Conservation (phyloP, 2,113 vertebrate species). For the Charina bottae region DNA sequence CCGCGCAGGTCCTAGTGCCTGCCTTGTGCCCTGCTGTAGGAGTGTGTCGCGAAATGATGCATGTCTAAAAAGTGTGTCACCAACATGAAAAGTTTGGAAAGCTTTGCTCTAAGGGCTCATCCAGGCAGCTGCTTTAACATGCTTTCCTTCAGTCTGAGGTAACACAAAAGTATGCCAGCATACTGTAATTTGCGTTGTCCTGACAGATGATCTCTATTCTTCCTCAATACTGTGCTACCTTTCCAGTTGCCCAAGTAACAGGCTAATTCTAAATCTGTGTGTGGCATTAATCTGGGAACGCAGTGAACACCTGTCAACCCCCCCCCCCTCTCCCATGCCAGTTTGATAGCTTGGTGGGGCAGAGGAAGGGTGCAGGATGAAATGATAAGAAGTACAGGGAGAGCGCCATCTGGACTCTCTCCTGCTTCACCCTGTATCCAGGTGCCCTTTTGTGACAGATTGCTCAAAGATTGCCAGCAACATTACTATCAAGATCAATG, state of each 20-base stretch:
- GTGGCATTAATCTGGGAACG: neutral
- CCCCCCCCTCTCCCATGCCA: neutral
- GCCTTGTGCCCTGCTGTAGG: too few relatives aligned
- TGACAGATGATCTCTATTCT: neutral
- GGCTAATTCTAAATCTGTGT: neutral
- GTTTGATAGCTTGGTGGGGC: neutral
- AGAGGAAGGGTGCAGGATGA: neutral
- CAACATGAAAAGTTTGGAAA: too few relatives aligned
- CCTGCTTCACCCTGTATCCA: neutral
- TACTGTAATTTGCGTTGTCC: neutral
- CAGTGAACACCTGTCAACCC: neutral
- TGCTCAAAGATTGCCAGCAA: neutral
- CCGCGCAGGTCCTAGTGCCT: too few relatives aligned
- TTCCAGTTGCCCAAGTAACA: neutral
- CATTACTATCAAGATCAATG: neutral
- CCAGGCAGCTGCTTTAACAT: neutral
- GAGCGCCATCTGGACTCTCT: neutral
- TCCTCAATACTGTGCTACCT: neutral
- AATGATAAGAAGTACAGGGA: neutral
- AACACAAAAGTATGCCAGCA: neutral
- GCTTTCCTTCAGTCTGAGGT: neutral
- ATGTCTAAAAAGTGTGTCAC: too few relatives aligned
- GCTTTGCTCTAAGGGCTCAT: neutral
- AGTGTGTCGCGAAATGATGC: too few relatives aligned
- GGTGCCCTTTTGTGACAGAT: neutral